Base-by-base conservation (phyloP, 2,113 vertebrate genomes). In the Psettodes erumei region DNA sequence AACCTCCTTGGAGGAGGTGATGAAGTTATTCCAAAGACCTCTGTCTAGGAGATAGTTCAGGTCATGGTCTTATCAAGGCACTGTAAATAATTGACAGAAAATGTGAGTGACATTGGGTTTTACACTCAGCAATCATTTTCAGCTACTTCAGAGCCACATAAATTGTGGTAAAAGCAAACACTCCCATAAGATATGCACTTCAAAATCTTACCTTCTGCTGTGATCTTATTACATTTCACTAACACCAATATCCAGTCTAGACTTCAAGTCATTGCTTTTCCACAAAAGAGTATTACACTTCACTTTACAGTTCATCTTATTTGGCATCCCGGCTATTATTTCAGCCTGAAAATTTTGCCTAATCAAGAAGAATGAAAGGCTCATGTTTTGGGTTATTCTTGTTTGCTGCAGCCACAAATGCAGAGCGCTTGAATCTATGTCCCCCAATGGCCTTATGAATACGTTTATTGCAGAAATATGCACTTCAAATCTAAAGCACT, bases 31-130 rank as follows among this genome's bases (percentile, higher is more conserved):
- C n/a, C n/a, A n/a, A 58, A 35, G 23, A 30, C 11, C 16, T 30
- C 56, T 61, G 35, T 64, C 25, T 9, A 4, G 47, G 27, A 53
- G 43, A 54, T 62, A 25, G 62, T 33, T 62, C 43, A 66, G 58
- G 33, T 59, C 53, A 65, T 4, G 2, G 48, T 42, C 66, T 83
- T 83, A 71, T 81, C 64, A 38, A 30, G 15, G 37, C 23, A 50
- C 51, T 8, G 74, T 81, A 30, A 79, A 84, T 84, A 42, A 86
- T 54, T 74, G n/a, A 67, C 25, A 50, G 48, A 51, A 47, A 75
- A 69, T 75, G 50, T 33, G 61, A 65, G 33, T 11, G 8, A 32
- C 23, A 43, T 13, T 42, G 23, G 25, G 19, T 71, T 75, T 82
- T 79, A 73, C 47, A 59, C 43, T 33, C 45, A 18, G 35, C 35